Evolutionary conservation across 2,113 vertebrate species (phyloP), one percentile per base, ranked within the genome.

Genomic region (Psittacara wagleri): DNA sequence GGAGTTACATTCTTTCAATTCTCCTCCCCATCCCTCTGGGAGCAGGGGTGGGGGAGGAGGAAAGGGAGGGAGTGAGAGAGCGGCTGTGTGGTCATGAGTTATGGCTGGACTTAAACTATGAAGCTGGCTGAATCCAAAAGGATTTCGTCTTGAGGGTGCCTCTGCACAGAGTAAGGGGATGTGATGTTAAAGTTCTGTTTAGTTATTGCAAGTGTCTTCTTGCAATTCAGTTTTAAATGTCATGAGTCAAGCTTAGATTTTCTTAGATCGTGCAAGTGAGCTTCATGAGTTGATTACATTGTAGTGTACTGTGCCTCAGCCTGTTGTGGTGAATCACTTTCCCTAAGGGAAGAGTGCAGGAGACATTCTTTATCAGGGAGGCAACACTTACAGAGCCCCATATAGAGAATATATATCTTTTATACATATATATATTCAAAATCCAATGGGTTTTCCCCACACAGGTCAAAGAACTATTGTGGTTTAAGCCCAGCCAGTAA

Each of bases 281-380:
- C 25, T n/a, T 13, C 23, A 12, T 2, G 46, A 64, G n/a, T 13
- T 59, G 64, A 66, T 84, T 39, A 11, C 55, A 6, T 3, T 14
- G 37, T 46, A 51, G 25, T 2, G 37, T 25, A 0, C 37, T 16
- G 51, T 31, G 18, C 59, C 51, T 72, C 78, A 64, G 2, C 61
- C n/a, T 18, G 10, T 7, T 5, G 1, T 3, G 13, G 37, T 78
- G 64, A 92, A 54, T 67, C 61, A 37, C 66, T 13, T 57, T 70
- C 31, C 22, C 43, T 19, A 6, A 0, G 4, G 51, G 23, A 70
- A 83, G 59, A 1, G 17, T 0, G 0, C 6, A 10, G 15, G 11
- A 75, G 41, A 37, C 39, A 44, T 52, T 37, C 61, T 37, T 63
- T 31, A 13, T 17, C 41, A 46, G 54, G 20, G 28, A 52, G 52